Percentiles rank a stretch among this genome's conserved stretches.
phyloP scores from a whole-genome alignment of 2,888 invertebrate genomes.

The Ectemnius cavifrons region DNA sequence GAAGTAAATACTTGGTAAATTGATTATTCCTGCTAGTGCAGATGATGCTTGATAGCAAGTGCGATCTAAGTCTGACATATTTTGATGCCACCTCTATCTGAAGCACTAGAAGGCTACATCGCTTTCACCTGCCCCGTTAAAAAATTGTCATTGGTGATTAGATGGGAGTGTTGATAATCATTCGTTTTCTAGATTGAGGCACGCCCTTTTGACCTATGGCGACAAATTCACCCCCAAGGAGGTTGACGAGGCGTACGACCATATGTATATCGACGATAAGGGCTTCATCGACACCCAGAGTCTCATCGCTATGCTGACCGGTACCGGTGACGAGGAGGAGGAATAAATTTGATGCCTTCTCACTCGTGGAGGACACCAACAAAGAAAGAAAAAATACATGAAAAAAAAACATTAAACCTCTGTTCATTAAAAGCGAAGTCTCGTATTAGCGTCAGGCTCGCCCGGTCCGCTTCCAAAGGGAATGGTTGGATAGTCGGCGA shows the following conservation, averaged over 20 bases:
- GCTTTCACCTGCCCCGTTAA: background rate
- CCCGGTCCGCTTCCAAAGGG: slow-evolving; percentile 43
- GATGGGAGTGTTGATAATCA: slow-evolving; percentile 1
- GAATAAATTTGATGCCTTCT: slow-evolving; percentile 43
- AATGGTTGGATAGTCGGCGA: slow-evolving; percentile 7
- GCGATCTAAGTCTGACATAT: slow-evolving; percentile 60
- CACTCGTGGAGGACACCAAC: slow-evolving; percentile 20
- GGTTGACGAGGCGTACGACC: slow-evolving; percentile 94
- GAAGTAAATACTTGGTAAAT: background rate
- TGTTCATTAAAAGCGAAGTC: slow-evolving; percentile 63
- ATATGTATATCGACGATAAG: slow-evolving; percentile 94
- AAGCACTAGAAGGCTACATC: slow-evolving; percentile 40
- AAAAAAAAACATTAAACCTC: slow-evolving; percentile 37
- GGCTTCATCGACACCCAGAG: slow-evolving; percentile 93
- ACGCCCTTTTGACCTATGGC: slow-evolving; percentile 95
- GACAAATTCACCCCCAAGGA: slow-evolving; percentile 94
- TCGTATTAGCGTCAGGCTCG: slow-evolving; percentile 62
- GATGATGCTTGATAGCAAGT: slow-evolving; percentile 48
- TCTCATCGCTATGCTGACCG: slow-evolving; percentile 93
- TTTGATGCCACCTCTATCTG: slow-evolving; percentile 52
- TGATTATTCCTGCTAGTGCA: slow-evolving; percentile 27
- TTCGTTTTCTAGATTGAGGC: slow-evolving; percentile 84
- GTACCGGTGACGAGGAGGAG: slow-evolving; percentile 89
- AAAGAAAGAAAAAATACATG: no score
- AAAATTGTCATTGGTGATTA: background rate